Evolutionary conservation across 2,888 invertebrate genomes (phyloP).

Genomic region (Caenorhabditis panamensis): DNA sequence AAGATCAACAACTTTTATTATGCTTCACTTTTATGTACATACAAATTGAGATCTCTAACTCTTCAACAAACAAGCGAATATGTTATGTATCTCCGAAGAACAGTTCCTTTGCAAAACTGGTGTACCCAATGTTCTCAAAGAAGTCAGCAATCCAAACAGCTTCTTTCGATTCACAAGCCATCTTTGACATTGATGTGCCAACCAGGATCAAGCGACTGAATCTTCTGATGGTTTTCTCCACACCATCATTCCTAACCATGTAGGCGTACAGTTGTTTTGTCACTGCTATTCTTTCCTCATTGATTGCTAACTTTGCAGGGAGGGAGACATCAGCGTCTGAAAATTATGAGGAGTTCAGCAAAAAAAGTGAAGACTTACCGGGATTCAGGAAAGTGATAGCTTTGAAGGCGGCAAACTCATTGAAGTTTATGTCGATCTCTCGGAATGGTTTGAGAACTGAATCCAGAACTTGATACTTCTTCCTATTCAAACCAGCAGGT

Average conservation of each 20-base stretch:
- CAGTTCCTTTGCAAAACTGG: slow-evolving; percentile 76
- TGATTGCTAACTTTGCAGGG: slow-evolving; percentile 66
- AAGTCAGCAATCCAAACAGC: slow-evolving; percentile 80
- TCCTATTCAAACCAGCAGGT: slow-evolving; percentile 67
- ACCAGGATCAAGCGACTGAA: slow-evolving; percentile 78
- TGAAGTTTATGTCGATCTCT: slow-evolving; percentile 74
- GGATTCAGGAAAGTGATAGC: slow-evolving; percentile 81
- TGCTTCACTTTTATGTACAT: too few relatives aligned
- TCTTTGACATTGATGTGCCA: slow-evolving; percentile 79
- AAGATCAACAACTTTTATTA: too few relatives aligned
- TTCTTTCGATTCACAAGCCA: slow-evolving; percentile 80
- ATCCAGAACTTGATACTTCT: slow-evolving; percentile 78
- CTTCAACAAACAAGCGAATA: too few relatives aligned
- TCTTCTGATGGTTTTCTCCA: slow-evolving; percentile 74
- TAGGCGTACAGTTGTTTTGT: slow-evolving; percentile 79
- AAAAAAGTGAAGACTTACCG: slow-evolving; percentile 59
- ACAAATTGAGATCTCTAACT: too few relatives aligned
- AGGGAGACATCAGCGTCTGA: slow-evolving; percentile 76
- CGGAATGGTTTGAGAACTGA: slow-evolving; percentile 78
- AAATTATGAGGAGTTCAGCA: slow-evolving; percentile 23
- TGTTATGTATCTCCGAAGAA: slow-evolving; percentile 72
- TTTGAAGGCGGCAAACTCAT: slow-evolving; percentile 80
- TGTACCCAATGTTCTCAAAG: slow-evolving; percentile 77
- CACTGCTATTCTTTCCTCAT: slow-evolving; percentile 72
- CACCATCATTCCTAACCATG: slow-evolving; percentile 73